Evolutionary conservation across 2,113 vertebrate genomes (phyloP).

Genomic region (Nanger granti): DNA sequence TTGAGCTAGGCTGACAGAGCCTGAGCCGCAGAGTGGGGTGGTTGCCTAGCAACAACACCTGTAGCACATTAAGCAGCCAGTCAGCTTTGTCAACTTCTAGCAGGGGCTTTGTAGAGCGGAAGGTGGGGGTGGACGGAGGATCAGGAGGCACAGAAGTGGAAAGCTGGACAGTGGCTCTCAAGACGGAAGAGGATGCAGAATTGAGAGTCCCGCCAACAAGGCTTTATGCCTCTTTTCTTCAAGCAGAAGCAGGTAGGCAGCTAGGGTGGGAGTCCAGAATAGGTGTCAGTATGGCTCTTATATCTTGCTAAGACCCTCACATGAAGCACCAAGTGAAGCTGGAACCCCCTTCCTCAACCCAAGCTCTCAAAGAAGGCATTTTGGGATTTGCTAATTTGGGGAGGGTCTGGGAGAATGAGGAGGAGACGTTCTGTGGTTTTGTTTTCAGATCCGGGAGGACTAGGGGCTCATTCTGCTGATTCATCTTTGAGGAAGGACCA

Average conservation of each 20-base stretch:
- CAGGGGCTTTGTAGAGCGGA: slow-evolving; percentile 23
- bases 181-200: not conserved
- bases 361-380: not conserved
- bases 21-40: slow-evolving; percentile 53
- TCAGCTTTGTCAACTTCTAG: slow-evolving; percentile 63
- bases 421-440: not conserved
- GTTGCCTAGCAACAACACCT: slow-evolving; percentile 75
- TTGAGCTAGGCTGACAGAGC: slow-evolving; percentile 64
- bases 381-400: not conserved
- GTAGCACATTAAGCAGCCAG: slow-evolving; percentile 67
- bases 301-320: not conserved
- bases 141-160: not conserved
- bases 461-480: not conserved
- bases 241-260: not conserved
- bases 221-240: not conserved
- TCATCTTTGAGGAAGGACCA: not conserved
- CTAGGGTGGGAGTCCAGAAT: not conserved
- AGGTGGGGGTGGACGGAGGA: not conserved
- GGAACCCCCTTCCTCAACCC: not conserved
- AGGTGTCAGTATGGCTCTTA: accelerated
- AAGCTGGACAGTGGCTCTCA: not conserved
- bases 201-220: not conserved
- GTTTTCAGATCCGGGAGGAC: not conserved
- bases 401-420: not conserved
- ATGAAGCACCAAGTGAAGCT: not conserved